phyloP scores from a whole-genome alignment of 2,888 invertebrate genomes.

The Drosophila helvetica region DNA sequence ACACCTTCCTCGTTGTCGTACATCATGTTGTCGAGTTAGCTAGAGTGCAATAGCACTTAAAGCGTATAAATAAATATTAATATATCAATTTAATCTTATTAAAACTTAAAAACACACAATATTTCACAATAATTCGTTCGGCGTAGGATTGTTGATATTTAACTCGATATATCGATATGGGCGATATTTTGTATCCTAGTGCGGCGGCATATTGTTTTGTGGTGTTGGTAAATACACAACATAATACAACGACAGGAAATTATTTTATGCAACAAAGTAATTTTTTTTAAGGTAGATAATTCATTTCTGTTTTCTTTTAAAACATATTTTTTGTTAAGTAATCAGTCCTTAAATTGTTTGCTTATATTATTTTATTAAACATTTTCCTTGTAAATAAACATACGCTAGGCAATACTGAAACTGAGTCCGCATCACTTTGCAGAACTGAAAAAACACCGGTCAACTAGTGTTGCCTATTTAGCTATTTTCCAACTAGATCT shows the following conservation, averaged over 20 bases:
- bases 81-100: not conserved
- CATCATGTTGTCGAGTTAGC: constrained; percentile 70
- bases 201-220: constrained; percentile 53
- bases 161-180: too few relatives aligned
- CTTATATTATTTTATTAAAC: not conserved
- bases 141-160: too few relatives aligned
- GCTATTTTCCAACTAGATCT: too few relatives aligned
- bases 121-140: constrained; percentile 41
- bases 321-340: too few relatives aligned
- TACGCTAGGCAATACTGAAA: not conserved
- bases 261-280: not conserved
- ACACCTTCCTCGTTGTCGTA: constrained; percentile 84
- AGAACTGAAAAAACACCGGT: constrained; percentile 17
- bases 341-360: not conserved
- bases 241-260: not conserved
- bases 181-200: too few relatives aligned
- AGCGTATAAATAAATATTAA: constrained; percentile 1
- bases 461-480: too few relatives aligned
- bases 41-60: constrained; percentile 41
- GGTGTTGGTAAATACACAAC: constrained; percentile 14
- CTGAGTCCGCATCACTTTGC: not conserved
- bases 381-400: not conserved
- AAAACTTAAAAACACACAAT: constrained; percentile 4
- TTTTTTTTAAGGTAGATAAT: not conserved
- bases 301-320: too few relatives aligned